These are phyloP conservation scores for Eptesicus fuscus DNA, from an alignment of 2,113 vertebrate species.

Conservation along the genomic window DNA sequence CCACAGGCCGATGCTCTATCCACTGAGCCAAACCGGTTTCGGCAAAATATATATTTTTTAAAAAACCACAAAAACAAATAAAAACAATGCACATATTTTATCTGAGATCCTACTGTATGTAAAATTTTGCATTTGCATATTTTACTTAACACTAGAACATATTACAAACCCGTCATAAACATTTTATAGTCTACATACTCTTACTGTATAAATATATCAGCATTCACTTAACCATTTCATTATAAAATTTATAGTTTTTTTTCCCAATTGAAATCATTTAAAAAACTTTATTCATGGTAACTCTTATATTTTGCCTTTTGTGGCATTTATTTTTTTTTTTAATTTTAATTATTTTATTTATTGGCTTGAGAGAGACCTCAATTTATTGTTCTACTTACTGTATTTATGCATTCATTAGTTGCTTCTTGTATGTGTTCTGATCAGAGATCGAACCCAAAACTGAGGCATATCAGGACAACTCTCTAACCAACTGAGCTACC, in stretches of 20 bases:
- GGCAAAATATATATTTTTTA: no score
- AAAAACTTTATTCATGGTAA: not conserved
- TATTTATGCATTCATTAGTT: not conserved
- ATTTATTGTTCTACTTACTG: not conserved
- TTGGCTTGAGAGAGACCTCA: not conserved
- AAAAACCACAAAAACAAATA: no score
- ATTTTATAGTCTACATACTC: not conserved
- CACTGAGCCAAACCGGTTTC: no score
- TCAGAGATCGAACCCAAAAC: no score
- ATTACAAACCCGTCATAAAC: not conserved
- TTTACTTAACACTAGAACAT: not conserved
- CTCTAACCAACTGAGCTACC: no score
- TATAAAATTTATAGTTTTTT: not conserved
- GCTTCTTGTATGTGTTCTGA: not conserved
- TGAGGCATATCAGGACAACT: no score
- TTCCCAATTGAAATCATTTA: not conserved
- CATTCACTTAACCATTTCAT: not conserved
- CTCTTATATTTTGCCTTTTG: not conserved
- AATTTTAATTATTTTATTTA: not conserved
- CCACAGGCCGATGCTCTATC: no score
- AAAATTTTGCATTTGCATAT: not conserved
- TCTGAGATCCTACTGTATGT: not conserved
- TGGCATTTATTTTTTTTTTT: not conserved
- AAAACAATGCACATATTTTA: not conserved
- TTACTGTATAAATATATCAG: not conserved